Base-by-base conservation (phyloP, 2,797 vertebrate genomes). In the Onychomys leucogaster region DNA sequence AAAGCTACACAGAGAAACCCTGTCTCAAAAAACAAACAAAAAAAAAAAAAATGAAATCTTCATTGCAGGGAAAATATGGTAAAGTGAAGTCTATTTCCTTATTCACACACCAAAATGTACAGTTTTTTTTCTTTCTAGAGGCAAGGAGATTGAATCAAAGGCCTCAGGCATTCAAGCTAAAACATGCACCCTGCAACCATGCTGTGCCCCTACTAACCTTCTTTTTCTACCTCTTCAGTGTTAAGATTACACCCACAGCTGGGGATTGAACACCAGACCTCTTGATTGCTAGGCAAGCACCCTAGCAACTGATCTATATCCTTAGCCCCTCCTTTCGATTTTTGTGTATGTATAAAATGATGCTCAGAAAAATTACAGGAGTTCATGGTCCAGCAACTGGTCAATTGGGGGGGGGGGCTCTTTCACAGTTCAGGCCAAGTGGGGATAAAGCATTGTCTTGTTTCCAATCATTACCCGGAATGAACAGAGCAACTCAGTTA, bases 401-500 rank as follows among this genome's bases (percentile, higher is more conserved):
- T 59, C 34, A 34, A 21, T 46, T 27, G 46, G 11, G 63, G n/a
- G n/a, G n/a, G n/a, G n/a, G 19, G 46, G 4, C 59, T 41, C 49
- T 71, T 37, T 49, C 57, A 46, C 6, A 12, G 21, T 12, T 77
- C 34, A 67, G 41, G 29, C 41, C 67, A 76, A 46, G 3, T 5
- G 10, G 21, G n/a, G 27, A 49, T 43, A 29, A 41, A 49, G 16
- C 29, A 13, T 19, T 23, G 5, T n/a, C 57, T 37, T 84, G 71
- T 8, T 9, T n/a, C 71, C 27, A 21, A 46, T 19, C 2, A 2
- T 23, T 13, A 21, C 19, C 23, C 2, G 17, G 29, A 13, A 46
- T 0, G 2, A 3, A 75, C 27, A 8, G 16, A 14, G 37, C 34
- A 27, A 52, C 32, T 77, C 43, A 0, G 27, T n/a, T 23, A 1